Base-by-base conservation (phyloP, 2,113 vertebrate genomes). In the Phalacrocorax brasilianus region DNA sequence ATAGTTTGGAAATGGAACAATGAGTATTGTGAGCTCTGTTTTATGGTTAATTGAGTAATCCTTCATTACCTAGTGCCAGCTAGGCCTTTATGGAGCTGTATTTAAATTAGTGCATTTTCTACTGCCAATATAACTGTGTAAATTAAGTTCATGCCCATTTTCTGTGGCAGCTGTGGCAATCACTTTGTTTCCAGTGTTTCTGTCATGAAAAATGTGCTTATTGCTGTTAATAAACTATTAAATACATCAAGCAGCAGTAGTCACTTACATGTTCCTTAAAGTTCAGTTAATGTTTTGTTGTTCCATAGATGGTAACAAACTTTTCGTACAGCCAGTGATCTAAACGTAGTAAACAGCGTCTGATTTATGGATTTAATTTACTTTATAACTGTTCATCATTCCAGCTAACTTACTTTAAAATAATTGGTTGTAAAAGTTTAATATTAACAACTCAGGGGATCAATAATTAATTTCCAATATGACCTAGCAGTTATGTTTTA, bases 391-490 rank as follows among this genome's bases (percentile, higher is more conserved):
- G 22, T 89, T 91, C 21, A 22, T 94, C 67, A 58, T 92, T 85
- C 22, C 40, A 89, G 42, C 52, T 78, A 80, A 79, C 66, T 88
- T 91, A 78, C 30, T 68, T 77, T 78, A 93, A 79, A 93, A 53
- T 75, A 93, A 81, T 93, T 93, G 55, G 47, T 78, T 92, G 50
- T 91, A 78, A 96, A 96, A 97, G 21, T 93, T 95, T 97, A 95
- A 95, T 94, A n/a, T 80, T 93, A 94, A 83, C 73, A 91, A 35
- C 45, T 81, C 11, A 3, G 32, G 7, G 33, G 35, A 95, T 93
- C 93, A 94, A 70, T 92, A 96, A 95, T 96, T 91, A 14, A 95
- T 92, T 97, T 93, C n/a, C 59, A 89, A 63, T 93, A 92, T 81
- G 59, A 80, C 49, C 58, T 78, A 61, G 65, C 40, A 42, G 26